phyloP scores from a whole-genome alignment of 2,113 vertebrate species.

The Pyrgilauda ruficollis region DNA sequence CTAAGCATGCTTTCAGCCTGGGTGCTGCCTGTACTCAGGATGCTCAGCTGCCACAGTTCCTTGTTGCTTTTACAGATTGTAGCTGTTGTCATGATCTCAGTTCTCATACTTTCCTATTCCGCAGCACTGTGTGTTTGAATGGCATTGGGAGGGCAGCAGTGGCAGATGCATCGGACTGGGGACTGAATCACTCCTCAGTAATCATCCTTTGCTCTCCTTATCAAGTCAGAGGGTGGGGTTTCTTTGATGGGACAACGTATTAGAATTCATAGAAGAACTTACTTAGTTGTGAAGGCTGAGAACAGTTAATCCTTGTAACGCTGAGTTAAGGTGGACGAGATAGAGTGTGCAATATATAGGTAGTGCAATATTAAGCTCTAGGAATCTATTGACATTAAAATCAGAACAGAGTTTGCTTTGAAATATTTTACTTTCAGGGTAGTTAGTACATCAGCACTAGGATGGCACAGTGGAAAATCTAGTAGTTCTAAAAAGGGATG shows the following conservation, averaged over 20 bases:
- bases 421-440: not conserved
- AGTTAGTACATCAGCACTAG: not conserved
- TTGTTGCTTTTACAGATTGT: not conserved
- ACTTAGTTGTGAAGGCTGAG: not conserved
- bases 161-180: not conserved
- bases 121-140: not conserved
- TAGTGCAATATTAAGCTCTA: not conserved
- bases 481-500: not conserved
- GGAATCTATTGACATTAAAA: not conserved
- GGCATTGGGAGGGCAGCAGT: not conserved
- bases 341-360: not conserved
- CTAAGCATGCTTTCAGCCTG: not conserved
- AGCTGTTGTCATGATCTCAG: rapidly evolving
- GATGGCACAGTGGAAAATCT: not conserved
- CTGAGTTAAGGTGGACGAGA: not conserved
- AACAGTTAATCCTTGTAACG: not conserved
- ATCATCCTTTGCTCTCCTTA: not conserved
- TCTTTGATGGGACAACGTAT: not conserved
- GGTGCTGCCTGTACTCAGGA: not conserved
- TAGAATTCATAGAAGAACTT: not conserved
- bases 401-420: not conserved
- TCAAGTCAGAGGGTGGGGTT: not conserved
- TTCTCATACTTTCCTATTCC: not conserved
- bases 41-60: not conserved
- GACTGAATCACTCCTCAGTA: not conserved